Conservation (phyloP, 2,113 vertebrate species). For the Xiphophorus maculatus region DNA sequence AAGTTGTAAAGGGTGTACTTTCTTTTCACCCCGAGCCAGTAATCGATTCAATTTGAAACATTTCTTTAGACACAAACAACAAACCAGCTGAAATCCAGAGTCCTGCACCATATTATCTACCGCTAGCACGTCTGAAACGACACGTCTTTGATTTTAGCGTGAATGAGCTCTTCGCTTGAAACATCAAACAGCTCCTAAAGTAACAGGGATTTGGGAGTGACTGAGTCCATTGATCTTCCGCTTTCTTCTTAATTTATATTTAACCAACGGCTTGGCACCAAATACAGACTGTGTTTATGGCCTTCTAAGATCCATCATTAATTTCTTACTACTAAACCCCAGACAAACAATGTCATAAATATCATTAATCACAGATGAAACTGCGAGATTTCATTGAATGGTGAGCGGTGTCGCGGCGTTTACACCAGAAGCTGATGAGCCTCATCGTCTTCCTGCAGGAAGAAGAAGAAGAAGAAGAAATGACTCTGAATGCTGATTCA, state of each 20-base stretch:
- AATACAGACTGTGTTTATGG: conserved; percentile 72
- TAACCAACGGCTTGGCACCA: conserved; percentile 77
- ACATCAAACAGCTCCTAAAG: conserved; percentile 82
- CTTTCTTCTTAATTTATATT: conserved; percentile 82
- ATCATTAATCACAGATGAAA: conserved; percentile 68
- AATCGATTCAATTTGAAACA: not conserved
- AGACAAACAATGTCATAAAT: conserved; percentile 68
- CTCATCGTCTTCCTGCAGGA: conserved; percentile 22
- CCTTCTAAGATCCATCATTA: conserved; percentile 74
- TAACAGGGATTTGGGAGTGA: conserved; percentile 77
- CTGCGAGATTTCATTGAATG: conserved; percentile 41
- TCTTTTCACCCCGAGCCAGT: not conserved
- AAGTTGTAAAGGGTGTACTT: not conserved
- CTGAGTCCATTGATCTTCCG: conserved; percentile 75
- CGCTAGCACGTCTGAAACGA: conserved; percentile 66
- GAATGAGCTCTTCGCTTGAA: conserved; percentile 70
- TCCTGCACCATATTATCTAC: conserved; percentile 69
- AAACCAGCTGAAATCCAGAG: conserved; percentile 47
- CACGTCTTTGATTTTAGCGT: conserved; percentile 77
- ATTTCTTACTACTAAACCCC: conserved; percentile 72
- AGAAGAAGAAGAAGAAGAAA: conserved; percentile 14
- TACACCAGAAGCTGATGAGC: conserved; percentile 54
- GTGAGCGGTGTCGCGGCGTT: conserved; percentile 47
- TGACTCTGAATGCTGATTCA: conserved; percentile 45
- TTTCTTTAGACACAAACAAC: conserved; percentile 20